Base-by-base conservation (phyloP, 2,888 invertebrate genomes). In the Zonitis immaculata region DNA sequence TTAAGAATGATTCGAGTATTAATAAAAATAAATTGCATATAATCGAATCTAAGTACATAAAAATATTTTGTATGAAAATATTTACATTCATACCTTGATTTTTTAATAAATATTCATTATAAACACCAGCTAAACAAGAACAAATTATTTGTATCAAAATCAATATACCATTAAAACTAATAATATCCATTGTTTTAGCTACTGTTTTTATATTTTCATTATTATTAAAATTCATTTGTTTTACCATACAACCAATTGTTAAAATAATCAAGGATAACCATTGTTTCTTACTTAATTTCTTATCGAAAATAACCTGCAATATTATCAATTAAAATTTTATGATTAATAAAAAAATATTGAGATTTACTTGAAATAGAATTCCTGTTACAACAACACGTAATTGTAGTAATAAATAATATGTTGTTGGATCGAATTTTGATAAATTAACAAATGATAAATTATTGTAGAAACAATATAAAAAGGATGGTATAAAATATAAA, bases 41-140 rank as follows among this genome's bases (percentile, higher is more conserved):
- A 58, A 96, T 93, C 4, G 95, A 95, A 75, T 96, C 93, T 25
- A 93, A 71, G 73, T 96, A 96, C 93, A 96, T 95, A 68, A 93
- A 96, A 6, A 94, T 85, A 74, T 96, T 97, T 76, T 96, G 96
- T 60, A 95, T 78, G 76, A 91, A 93, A 67, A 96, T 89, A 70
- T 94, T 89, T 0, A 94, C 88, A 60, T 88, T 85, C 2, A 86
- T 83, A 14, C 92, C 92, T 65, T 87, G 84, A 25, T 87, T 88
- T 78, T 96, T 96, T 3, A 97, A 78, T 48, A 97, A 79, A 75
- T 91, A 94, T 73, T 97, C 96, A 73, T 95, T 96, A 75, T 95
- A 97, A 3, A 96, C 96, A 6, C 96, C 96, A 0, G 96, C 96
- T 55, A 95, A 77, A 65, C 95, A 96, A 0, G 96, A 96, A 70